Percentiles rank a stretch among this genome's conserved stretches.
Evolutionary conservation across 2,797 vertebrate species (phyloP).

Genomic region (Centroberyx gerrardi): DNA sequence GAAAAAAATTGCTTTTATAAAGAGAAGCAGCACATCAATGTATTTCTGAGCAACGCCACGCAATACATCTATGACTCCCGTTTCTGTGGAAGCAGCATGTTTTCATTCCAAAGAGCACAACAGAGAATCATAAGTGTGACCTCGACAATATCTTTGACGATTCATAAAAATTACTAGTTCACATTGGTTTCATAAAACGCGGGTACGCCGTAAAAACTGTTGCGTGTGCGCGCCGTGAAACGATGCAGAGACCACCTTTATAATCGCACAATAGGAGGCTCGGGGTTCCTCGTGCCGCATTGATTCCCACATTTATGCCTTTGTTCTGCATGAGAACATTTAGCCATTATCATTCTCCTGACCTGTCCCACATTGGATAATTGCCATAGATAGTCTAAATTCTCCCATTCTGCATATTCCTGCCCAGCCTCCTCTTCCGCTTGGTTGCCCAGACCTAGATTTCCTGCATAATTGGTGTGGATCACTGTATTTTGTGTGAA

Average conservation of each 20-base stretch:
- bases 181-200: constrained; percentile 21
- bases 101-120: constrained; percentile 34
- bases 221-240: constrained; percentile 24
- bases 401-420: constrained; percentile 57
- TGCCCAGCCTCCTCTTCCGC: constrained; percentile 47
- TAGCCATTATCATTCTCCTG: constrained; percentile 67
- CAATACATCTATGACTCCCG: constrained; percentile 38
- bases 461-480: constrained; percentile 40
- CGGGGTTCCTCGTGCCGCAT: constrained; percentile 47
- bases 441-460: constrained; percentile 66
- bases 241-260: constrained; percentile 23
- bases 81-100: constrained; percentile 18
- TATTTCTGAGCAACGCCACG: constrained; percentile 44
- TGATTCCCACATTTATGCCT: constrained; percentile 65
- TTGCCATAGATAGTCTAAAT: constrained; percentile 70
- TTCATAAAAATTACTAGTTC: constrained; percentile 28
- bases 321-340: constrained; percentile 76
- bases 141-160: constrained; percentile 19
- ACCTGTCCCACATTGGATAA: constrained; percentile 77
- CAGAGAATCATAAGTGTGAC: constrained; percentile 26
- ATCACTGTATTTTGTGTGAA: constrained; percentile 49
- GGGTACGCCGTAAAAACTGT: constrained; percentile 1
- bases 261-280: constrained; percentile 35
- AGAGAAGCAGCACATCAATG: constrained; percentile 48
- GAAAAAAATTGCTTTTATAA: constrained; percentile 59